Conservation (phyloP, 2,113 vertebrate species). For the Rynchops niger region DNA sequence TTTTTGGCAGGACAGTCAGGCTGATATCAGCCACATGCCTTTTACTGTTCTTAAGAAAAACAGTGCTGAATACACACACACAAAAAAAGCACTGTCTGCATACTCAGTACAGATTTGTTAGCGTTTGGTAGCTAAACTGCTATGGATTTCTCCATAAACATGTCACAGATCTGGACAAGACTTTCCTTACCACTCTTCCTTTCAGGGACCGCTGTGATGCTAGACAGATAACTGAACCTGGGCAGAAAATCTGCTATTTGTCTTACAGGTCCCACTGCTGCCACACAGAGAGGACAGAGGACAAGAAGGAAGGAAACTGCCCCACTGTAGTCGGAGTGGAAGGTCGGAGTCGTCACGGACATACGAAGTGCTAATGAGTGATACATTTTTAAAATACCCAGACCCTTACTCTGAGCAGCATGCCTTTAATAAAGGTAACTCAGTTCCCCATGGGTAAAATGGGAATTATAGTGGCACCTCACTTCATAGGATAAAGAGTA, state of each 20-base stretch:
- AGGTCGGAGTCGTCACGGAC: background rate
- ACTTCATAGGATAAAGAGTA: background rate
- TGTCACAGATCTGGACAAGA: background rate
- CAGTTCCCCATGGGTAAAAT: background rate
- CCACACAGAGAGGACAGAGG: background rate
- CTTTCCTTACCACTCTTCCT: background rate
- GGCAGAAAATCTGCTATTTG: background rate
- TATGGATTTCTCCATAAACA: background rate
- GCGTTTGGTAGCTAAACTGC: background rate
- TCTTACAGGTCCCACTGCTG: background rate
- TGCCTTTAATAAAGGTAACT: background rate
- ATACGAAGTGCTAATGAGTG: background rate
- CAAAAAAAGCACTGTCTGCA: background rate
- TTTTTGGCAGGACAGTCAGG: background rate
- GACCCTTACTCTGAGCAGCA: background rate
- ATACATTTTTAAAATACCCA: background rate
- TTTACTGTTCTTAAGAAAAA: background rate
- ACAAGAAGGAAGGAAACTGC: background rate
- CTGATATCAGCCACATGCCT: constrained; percentile 1
- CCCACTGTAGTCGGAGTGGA: too few species aligned
- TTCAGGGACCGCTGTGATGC: background rate
- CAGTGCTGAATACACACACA: background rate
- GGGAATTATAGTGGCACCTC: background rate
- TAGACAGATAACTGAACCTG: background rate
- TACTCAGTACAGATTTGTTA: background rate